phyloP scores from a whole-genome alignment of 2,888 invertebrate species.

The Aleiodes testaceus region DNA sequence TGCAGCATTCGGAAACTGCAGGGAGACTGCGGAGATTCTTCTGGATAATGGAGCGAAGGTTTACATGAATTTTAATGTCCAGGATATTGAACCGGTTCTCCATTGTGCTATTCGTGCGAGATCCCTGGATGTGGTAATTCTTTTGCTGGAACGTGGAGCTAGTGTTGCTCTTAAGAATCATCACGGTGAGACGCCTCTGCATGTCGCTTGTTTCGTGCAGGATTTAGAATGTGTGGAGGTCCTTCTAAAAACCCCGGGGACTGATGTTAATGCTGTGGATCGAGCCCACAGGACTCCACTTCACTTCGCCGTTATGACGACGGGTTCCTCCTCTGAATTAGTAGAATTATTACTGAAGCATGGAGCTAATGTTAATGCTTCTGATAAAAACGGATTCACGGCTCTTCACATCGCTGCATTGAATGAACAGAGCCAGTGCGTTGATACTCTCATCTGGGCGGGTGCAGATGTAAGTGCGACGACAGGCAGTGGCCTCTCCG shows the following conservation, averaged over 20 bases:
- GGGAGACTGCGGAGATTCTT: conserved; percentile 70
- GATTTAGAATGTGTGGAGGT: conserved; percentile 66
- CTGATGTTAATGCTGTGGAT: conserved; percentile 71
- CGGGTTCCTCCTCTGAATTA: conserved; percentile 62
- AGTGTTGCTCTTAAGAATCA: conserved; percentile 68
- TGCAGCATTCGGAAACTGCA: conserved; percentile 74
- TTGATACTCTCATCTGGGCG: conserved; percentile 71
- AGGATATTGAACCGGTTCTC: conserved; percentile 71
- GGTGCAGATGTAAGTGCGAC: conserved; percentile 74
- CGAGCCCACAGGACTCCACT: conserved; percentile 70
- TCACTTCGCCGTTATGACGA: conserved; percentile 72
- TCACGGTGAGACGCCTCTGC: conserved; percentile 74
- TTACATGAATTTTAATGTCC: conserved; percentile 50
- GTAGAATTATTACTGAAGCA: conserved; percentile 65
- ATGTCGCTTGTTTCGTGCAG: conserved; percentile 73
- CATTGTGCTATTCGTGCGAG: conserved; percentile 73
- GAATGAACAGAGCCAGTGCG: conserved; percentile 73
- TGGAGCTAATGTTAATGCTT: conserved; percentile 68
- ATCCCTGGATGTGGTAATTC: conserved; percentile 65
- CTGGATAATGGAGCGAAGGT: conserved; percentile 70
- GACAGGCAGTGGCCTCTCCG: conserved; percentile 71
- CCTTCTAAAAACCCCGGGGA: conserved; percentile 61
- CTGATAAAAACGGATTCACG: conserved; percentile 71
- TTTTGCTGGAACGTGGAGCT: conserved; percentile 72
- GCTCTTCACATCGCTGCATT: conserved; percentile 74